Evolutionary conservation across 2,888 invertebrate species (phyloP).

Genomic region (Nasonovia ribisnigri): DNA sequence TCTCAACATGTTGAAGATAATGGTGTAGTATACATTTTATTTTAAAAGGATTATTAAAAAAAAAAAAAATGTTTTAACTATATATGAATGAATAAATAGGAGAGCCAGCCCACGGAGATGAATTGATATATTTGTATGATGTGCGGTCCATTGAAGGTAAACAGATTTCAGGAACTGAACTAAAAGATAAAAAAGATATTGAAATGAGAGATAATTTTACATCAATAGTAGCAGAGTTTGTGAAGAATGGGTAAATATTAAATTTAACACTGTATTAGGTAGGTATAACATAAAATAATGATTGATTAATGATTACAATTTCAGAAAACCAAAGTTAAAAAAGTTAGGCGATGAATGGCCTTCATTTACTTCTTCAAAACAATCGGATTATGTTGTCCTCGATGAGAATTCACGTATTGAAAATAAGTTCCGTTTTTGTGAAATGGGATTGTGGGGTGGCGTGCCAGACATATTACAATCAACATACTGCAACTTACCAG

Average conservation of each 20-base stretch:
- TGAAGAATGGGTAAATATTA: conserved; percentile 72
- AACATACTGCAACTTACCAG: conserved; percentile 72
- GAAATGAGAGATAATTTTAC: conserved; percentile 78
- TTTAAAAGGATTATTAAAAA: not conserved
- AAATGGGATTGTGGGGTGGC: conserved; percentile 80
- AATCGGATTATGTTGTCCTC: conserved; percentile 73
- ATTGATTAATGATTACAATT: conserved; percentile 37
- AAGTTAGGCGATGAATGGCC: conserved; percentile 67
- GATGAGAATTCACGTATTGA: conserved; percentile 71
- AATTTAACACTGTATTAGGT: not conserved
- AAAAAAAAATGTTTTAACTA: not conserved
- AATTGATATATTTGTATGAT: conserved; percentile 80
- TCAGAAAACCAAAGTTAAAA: conserved; percentile 66
- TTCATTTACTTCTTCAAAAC: conserved; percentile 67
- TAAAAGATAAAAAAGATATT: conserved; percentile 73
- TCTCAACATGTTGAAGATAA: conserved; percentile 37
- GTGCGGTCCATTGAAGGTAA: conserved; percentile 71
- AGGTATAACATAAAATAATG: not conserved
- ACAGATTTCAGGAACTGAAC: conserved; percentile 68
- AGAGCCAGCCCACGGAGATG: conserved; percentile 76
- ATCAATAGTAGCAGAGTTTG: conserved; percentile 78
- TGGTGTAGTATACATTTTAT: not conserved
- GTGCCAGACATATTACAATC: conserved; percentile 75
- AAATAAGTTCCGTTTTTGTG: conserved; percentile 72
- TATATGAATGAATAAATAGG: not conserved